These are phyloP conservation scores for Scotopteryx bipunctaria DNA, from an alignment of 2,888 invertebrate genomes.

Conservation along the genomic window DNA sequence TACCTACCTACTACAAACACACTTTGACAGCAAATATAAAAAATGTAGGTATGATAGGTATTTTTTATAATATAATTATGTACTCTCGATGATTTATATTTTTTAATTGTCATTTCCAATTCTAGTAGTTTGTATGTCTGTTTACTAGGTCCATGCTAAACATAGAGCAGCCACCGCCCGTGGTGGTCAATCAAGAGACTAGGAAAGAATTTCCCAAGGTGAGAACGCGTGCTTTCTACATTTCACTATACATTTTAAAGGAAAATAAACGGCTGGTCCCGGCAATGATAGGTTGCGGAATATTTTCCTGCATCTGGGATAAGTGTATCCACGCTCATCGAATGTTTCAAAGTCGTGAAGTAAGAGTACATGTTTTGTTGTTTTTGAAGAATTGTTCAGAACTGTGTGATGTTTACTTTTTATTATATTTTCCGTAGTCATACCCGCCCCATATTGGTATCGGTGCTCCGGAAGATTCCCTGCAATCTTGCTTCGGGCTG, in stretches of 20 bases:
- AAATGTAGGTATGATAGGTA: too few species aligned
- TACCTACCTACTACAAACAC: too few species aligned
- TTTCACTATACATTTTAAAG: constrained; percentile 9
- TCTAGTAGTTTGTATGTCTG: constrained; percentile 24
- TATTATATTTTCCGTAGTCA: constrained; percentile 45
- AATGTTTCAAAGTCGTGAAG: constrained; percentile 10
- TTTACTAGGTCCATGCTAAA: constrained; percentile 73
- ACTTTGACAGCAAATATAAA: too few species aligned
- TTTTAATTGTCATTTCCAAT: neutral
- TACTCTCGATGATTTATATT: neutral
- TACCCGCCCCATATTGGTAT: constrained; percentile 89
- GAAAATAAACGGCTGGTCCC: neutral
- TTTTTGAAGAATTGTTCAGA: too few species aligned
- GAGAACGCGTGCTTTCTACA: constrained; percentile 30
- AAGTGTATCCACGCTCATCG: constrained; percentile 11
- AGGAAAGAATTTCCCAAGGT: constrained; percentile 71
- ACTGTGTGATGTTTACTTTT: neutral
- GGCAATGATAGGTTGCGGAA: constrained; percentile 13
- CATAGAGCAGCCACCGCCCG: constrained; percentile 72
- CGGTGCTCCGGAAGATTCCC: constrained; percentile 90
- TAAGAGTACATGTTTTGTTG: too few species aligned
- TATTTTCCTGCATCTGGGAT: constrained; percentile 19
- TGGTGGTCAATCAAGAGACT: constrained; percentile 60
- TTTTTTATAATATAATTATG: too few species aligned
- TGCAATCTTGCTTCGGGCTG: constrained; percentile 88